These are phyloP conservation scores for Pherbina coryleti DNA, from an alignment of 2,888 invertebrate genomes.

Conservation along the genomic window DNA sequence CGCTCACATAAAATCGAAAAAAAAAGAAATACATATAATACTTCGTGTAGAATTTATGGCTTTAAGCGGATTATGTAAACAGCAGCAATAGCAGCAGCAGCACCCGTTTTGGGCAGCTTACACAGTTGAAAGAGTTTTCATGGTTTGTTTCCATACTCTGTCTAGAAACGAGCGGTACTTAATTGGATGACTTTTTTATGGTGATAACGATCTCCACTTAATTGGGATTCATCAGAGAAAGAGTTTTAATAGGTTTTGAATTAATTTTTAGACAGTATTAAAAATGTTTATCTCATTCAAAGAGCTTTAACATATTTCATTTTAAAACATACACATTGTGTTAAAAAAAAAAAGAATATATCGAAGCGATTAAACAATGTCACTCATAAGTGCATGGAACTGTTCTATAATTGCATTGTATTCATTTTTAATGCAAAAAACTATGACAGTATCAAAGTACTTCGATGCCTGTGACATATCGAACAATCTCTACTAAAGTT, in stretches of 20 bases:
- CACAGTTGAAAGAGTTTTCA: not conserved
- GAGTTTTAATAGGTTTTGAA: not conserved
- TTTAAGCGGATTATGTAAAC: constrained; percentile 44
- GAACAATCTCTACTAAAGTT: no score
- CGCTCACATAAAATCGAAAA: constrained; percentile 12
- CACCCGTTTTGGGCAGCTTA: not conserved
- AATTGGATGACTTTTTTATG: not conserved
- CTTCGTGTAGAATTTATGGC: constrained; percentile 40
- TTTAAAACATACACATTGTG: no score
- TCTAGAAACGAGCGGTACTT: not conserved
- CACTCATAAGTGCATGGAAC: no score
- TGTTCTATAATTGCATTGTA: no score
- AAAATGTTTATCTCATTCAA: no score
- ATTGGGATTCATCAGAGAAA: not conserved
- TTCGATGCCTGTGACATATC: no score
- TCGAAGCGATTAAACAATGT: no score
- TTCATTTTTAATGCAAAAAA: no score
- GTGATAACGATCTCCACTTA: constrained; percentile 14
- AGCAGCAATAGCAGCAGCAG: constrained; percentile 17
- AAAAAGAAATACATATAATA: not conserved
- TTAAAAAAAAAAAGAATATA: no score
- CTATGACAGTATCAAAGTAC: no score
- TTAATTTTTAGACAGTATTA: no score
- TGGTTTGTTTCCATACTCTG: not conserved
- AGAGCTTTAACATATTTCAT: no score